Percentiles rank a stretch among this genome's conserved stretches.
Conservation (phyloP, 2,888 invertebrate genomes). For the Electrophaes corylata region DNA sequence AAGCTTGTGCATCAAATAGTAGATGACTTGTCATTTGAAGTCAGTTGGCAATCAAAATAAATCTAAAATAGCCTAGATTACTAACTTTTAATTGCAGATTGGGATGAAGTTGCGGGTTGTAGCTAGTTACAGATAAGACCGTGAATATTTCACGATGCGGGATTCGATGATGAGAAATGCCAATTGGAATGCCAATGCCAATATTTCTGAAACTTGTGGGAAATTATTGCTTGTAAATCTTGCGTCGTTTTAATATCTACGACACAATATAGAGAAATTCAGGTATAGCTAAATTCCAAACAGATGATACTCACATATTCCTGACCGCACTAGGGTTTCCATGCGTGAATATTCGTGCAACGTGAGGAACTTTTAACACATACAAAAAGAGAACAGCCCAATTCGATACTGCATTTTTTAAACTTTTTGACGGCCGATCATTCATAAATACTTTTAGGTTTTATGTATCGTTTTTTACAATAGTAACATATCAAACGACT, state of each 20-base stretch:
- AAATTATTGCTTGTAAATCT: slow-evolving; percentile 18
- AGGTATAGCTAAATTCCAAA: background rate
- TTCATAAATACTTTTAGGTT: background rate
- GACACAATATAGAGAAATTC: background rate
- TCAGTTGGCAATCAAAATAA: too few species aligned
- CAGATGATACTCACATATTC: background rate
- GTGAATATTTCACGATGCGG: slow-evolving; percentile 48
- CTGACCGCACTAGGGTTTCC: background rate
- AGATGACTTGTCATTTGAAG: too few species aligned
- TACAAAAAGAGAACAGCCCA: background rate
- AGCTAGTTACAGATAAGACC: slow-evolving; percentile 50
- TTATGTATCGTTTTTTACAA: background rate
- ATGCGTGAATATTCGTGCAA: slow-evolving; percentile 1
- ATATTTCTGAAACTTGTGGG: slow-evolving; percentile 10
- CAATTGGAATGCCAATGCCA: slow-evolving; percentile 34
- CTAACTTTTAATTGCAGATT: background rate
- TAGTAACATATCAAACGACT: too few species aligned
- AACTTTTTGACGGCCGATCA: background rate
- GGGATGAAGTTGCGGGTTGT: background rate
- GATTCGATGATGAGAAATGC: slow-evolving; percentile 45
- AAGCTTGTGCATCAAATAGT: too few species aligned
- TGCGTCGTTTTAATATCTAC: background rate
- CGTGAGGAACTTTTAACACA: slow-evolving; percentile 6
- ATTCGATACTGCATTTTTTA: slow-evolving; percentile 1
- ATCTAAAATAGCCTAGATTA: too few species aligned